Base-by-base conservation (phyloP, 2,113 vertebrate genomes). In the Fulmarus glacialis region DNA sequence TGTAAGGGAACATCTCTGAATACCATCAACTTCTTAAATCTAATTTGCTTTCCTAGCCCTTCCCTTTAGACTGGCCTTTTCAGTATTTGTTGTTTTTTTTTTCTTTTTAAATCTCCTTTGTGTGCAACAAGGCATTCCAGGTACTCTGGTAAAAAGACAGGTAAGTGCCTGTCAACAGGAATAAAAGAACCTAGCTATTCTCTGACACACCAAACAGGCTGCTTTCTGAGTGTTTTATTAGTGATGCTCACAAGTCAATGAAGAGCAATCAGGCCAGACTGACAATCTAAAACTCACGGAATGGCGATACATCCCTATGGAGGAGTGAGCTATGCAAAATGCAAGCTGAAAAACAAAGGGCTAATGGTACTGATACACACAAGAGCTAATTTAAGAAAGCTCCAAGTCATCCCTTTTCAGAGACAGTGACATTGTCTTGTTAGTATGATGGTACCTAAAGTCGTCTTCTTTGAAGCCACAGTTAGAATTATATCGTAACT, bases 251-350 rank as follows among this genome's bases (percentile, higher is more conserved):
- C 59, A 62, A 89, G 32, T 3, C 9, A 83, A 43, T n/a, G 59
- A 60, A 87, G 53, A 86, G 10, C 30, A 64, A 77, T 86, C 43
- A 80, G 86, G 15, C 15, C 53, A 83, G 32, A 50, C 38, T 64
- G 75, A 24, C n/a, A 86, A 77, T 24, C 36, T 86, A 50, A 88
- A 93, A n/a, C 30, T 79, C 27, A 34, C 8, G n/a, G 59, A 86
- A 78, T 9, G 52, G 29, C 0, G 2, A 67, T 14, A 27, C 22
- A n/a, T 43, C 0, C 0, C 10, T 43, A 42, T 13, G 32, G 14
- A 64, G 53, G 24, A 72, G 43, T 30, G 43, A 73, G 48, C 9
- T 48, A 30, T 62, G 24, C 52, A 92, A 90, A 92, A 79, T 36
- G 3, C 15, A 63, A 64, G 30, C 30, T 79, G 62, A 60, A 88